These are phyloP conservation scores for Ethmia dodecea DNA, from an alignment of 2,888 invertebrate genomes.

Conservation along the genomic window DNA sequence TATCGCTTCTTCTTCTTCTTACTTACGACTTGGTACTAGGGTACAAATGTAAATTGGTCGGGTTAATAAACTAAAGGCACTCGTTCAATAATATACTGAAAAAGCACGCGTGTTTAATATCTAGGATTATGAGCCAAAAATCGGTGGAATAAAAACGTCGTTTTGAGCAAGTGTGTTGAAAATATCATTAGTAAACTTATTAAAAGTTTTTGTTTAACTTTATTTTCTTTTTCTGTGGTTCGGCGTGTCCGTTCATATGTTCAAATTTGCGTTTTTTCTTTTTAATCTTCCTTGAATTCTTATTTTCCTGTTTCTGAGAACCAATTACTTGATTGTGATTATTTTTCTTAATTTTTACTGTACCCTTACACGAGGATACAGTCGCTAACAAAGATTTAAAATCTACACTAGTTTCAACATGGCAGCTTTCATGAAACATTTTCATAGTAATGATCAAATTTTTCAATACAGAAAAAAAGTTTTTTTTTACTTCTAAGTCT, in stretches of 20 bases:
- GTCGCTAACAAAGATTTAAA: conserved; percentile 41
- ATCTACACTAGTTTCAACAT: conserved; percentile 45
- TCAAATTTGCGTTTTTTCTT: conserved; percentile 53
- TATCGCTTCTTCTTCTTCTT: too few relatives aligned
- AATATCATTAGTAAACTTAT: too few relatives aligned
- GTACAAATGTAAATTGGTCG: too few relatives aligned
- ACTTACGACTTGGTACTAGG: too few relatives aligned
- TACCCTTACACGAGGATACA: conserved; percentile 41
- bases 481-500: conserved; percentile 70
- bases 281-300: conserved; percentile 31
- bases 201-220: too few relatives aligned
- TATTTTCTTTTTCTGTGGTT: conserved; percentile 40
- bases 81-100: too few relatives aligned
- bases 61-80: too few relatives aligned
- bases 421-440: conserved; percentile 57
- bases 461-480: conserved; percentile 74
- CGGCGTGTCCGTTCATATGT: conserved; percentile 40
- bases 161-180: too few relatives aligned
- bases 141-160: too few relatives aligned
- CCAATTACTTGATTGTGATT: conserved; percentile 22
- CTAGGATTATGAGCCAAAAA: too few relatives aligned
- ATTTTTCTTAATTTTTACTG: conserved; percentile 34
- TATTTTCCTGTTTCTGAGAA: conserved; percentile 26
- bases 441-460: conserved; percentile 72
- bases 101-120: too few relatives aligned